Base-by-base conservation (phyloP, 2,888 invertebrate genomes). In the Hoplodrina blanda region DNA sequence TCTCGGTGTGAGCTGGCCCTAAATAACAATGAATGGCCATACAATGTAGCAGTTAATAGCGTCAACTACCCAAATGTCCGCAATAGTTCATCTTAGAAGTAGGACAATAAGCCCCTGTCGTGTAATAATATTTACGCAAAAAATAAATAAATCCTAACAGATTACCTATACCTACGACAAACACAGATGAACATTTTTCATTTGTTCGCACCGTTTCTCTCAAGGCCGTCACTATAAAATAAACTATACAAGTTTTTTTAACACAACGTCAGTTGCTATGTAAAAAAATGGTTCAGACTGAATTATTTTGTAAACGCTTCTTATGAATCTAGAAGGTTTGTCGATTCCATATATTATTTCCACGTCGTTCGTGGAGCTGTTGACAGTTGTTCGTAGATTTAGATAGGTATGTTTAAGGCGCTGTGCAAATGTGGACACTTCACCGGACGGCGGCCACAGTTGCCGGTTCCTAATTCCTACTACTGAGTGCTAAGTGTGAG, bases 281-380 rank as follows among this genome's bases (percentile, higher is more conserved):
- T 62, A 46, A 59, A 46, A 59, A 72, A 30, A n/a, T 60, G 15
- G 30, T 69, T 52, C 13, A 49, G 46, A 52, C 46, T 19, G 52
- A 41, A 25, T 53, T 6, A 61, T 44, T 46, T 46, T 61, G 33
- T 53, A 33, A 20, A 11, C 19, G 20, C 15, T 10, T 25, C 44
- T 50, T 33, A 44, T 49, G 19, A 55, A 53, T 61, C 74, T 64
- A 61, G 63, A 75, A 64, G 33, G 54, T 50, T 75, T 75, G 33
- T 13, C 10, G 7, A 59, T 62, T 62, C 33, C n/a, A 17, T 55
- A 60, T 60, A 59, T 25, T 37, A 37, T 66, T 62, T 72, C 15
- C 50, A 46, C 13, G 13, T 19, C 33, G 10, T 13, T 2, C 2
- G 1, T 44, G 13, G 19, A 64, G 15, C 49, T 65, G 20, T 54